Evolutionary conservation across 2,888 invertebrate species (phyloP).

Genomic region (Pyrgus malvae): DNA sequence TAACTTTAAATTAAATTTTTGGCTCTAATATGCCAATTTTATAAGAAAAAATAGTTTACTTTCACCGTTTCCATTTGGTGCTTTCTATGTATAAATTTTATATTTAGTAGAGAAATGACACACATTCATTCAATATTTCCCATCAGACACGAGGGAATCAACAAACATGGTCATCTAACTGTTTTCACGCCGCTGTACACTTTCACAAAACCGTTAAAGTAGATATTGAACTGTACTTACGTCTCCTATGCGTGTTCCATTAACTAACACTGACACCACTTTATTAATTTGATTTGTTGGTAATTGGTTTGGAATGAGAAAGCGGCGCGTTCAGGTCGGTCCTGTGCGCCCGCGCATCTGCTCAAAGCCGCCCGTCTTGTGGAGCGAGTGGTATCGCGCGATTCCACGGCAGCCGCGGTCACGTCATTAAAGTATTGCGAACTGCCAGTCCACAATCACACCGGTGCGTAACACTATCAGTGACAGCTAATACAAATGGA

Average conservation of each 20-base stretch:
- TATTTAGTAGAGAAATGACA: too few species aligned
- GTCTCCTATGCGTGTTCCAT: slow-evolving; percentile 50
- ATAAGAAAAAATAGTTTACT: too few species aligned
- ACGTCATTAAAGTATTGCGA: slow-evolving; percentile 61
- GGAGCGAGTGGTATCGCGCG: slow-evolving; percentile 40
- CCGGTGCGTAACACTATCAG: slow-evolving; percentile 39
- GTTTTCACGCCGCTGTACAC: slow-evolving; percentile 50
- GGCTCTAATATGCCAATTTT: too few species aligned
- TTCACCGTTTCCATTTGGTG: too few species aligned
- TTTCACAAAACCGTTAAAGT: slow-evolving; percentile 49
- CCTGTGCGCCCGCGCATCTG: slow-evolving; percentile 60
- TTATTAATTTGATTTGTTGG: slow-evolving; percentile 29
- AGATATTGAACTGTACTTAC: slow-evolving; percentile 47
- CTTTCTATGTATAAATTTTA: too few species aligned
- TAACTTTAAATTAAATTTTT: too few species aligned
- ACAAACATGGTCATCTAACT: slow-evolving; percentile 44
- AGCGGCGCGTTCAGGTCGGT: slow-evolving; percentile 46
- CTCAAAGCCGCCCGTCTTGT: too few species aligned
- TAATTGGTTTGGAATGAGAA: slow-evolving; percentile 35
- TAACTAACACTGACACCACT: slow-evolving; percentile 41
- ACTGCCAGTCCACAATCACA: slow-evolving; percentile 54
- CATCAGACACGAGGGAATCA: not conserved
- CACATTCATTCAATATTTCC: not conserved
- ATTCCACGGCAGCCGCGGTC: slow-evolving; percentile 34
- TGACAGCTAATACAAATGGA: not conserved